Base-by-base conservation (phyloP, 2,888 invertebrate species). In the Synanthedon vespiformis region DNA sequence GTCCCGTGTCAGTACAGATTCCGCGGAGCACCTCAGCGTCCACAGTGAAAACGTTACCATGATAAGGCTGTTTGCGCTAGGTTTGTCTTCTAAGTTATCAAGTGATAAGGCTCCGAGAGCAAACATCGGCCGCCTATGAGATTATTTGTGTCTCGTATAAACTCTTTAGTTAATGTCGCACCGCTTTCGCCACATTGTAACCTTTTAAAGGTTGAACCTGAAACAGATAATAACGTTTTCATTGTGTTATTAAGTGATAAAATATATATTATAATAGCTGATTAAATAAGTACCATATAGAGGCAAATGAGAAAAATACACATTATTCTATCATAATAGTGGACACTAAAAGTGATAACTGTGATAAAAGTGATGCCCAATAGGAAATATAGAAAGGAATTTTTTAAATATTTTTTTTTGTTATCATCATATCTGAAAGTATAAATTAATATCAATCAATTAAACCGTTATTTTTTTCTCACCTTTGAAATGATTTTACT, bases 21-120 rank as follows among this genome's bases (percentile, higher is more conserved):
- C 82, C 80, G 79, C 68, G 64, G 64, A 66, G 73, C 62, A 74
- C 68, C 69, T 76, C 67, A 58, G 67, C 70, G 74, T 77, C 71
- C 66, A 65, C 71, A 64, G 68, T 68, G 63, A 79, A 80, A 81
- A 76, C 75, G 78, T 70, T 79, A 76, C 69, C 85, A 85, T 84
- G 86, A 87, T 87, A 86, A 85, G 71, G 67, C 58, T 87, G 85
- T 87, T 86, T 86, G 73, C 67, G 57, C 64, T 66, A 58, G 82
- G 85, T 83, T 86, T 86, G 83, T 86, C 81, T 82, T 86, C 74
- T 70, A 81, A 85, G 83, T 83, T 87, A 87, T 87, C 86, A 84
- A 75, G 71, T 72, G 86, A 86, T 87, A 87, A 87, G 78, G 75
- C 73, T 70, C 67, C 62, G 64, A 70, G 74, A 70, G 80, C 68